Percentiles rank a stretch among this genome's conserved stretches.
Conservation (phyloP, 1,140 invertebrate species). For the Physella acuta region DNA sequence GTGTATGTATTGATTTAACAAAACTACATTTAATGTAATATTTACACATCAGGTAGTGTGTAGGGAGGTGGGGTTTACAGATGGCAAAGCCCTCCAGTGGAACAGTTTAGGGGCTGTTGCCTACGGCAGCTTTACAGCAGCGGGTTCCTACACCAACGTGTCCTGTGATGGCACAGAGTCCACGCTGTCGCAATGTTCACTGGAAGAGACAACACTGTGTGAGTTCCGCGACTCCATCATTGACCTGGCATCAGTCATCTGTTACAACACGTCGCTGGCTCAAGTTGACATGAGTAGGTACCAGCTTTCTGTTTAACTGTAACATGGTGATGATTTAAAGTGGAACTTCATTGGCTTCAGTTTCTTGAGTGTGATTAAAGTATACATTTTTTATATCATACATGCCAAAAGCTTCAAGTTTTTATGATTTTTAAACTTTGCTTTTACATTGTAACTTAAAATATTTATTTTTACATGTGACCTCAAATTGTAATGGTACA, state of each 20-base stretch:
- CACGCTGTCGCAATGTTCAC: slow-evolving; percentile 14
- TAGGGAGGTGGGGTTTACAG: slow-evolving; percentile 37
- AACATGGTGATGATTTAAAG: too few species aligned
- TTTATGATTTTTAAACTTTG: too few species aligned
- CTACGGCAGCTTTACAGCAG: slow-evolving; percentile 6
- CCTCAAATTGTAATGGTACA: too few species aligned
- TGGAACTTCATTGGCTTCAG: too few species aligned
- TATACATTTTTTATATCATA: too few species aligned
- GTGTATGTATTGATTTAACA: too few species aligned
- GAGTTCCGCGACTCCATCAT: neutral
- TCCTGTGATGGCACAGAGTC: slow-evolving; percentile 21
- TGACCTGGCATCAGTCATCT: slow-evolving; percentile 34
- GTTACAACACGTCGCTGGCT: slow-evolving; percentile 32
- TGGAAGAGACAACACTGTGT: neutral
- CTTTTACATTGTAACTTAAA: too few species aligned
- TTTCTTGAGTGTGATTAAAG: too few species aligned
- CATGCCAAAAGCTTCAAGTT: too few species aligned
- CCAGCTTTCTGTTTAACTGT: too few species aligned
- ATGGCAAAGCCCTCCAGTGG: slow-evolving; percentile 26
- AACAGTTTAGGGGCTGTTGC: slow-evolving; percentile 13
- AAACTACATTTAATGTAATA: too few species aligned
- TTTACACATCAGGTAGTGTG: slow-evolving; percentile 35
- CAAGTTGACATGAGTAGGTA: slow-evolving; percentile 39
- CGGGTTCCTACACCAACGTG: slow-evolving; percentile 9
- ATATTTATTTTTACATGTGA: too few species aligned